A percentile compares a stretch with the other conserved stretches of the same genome.
These are phyloP conservation scores for Pocillopora grandis DNA, from an alignment of 92 coral and sea anemone species.

Conservation along the genomic window DNA sequence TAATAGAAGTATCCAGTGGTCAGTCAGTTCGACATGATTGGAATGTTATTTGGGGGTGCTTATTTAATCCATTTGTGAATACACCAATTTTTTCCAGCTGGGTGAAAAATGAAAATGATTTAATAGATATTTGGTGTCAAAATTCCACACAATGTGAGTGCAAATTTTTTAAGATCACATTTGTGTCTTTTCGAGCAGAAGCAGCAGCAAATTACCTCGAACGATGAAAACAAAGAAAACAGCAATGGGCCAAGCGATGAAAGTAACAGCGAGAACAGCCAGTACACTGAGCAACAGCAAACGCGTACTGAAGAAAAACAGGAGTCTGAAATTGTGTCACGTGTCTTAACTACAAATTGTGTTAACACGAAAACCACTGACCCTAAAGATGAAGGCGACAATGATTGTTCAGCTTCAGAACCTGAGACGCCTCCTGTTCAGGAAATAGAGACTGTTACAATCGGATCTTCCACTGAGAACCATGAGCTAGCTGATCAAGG, in stretches of 20 bases:
- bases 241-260: conserved; percentile 8
- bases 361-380: neutral
- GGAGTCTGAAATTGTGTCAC: neutral
- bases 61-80: too few relatives aligned
- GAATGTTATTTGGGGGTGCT: too few relatives aligned
- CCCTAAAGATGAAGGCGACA: neutral
- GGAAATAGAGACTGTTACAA: conserved; percentile 28
- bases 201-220: neutral
- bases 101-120: too few relatives aligned
- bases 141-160: too few relatives aligned
- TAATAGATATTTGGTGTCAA: too few relatives aligned
- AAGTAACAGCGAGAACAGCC: conserved; percentile 28
- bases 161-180: neutral
- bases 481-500: conserved; percentile 32
- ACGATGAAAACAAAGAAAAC: conserved; percentile 9
- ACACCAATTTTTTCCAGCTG: too few relatives aligned
- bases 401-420: neutral
- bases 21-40: too few relatives aligned
- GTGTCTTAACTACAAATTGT: neutral
- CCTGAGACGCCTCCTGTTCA: conserved; percentile 1
- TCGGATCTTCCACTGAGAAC: conserved; percentile 20
- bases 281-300: neutral
- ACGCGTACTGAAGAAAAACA: neutral
- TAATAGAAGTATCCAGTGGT: too few relatives aligned
- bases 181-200: neutral